Conservation (phyloP, 2,888 invertebrate genomes). For the Cyclophora albipunctata region DNA sequence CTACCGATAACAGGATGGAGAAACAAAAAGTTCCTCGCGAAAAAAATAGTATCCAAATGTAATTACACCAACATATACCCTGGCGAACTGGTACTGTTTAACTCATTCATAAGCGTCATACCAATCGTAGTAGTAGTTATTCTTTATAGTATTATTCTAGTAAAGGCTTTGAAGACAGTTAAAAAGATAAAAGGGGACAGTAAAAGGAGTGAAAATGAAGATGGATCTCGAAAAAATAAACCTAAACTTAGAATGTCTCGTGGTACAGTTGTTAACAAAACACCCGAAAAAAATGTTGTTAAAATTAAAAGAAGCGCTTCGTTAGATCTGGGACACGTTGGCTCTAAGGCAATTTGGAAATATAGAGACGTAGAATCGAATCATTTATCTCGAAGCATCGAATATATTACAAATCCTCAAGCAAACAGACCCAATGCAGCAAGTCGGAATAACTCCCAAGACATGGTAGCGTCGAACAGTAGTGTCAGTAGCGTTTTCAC, state of each 20-base stretch:
- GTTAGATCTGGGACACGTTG: constrained; percentile 23
- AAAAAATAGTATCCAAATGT: constrained; percentile 37
- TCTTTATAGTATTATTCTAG: constrained; percentile 76
- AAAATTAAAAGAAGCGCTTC: constrained; percentile 38
- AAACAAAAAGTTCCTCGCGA: constrained; percentile 38
- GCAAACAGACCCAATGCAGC: constrained; percentile 21
- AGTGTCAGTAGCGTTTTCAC: constrained; percentile 39
- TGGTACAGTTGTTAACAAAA: constrained; percentile 29
- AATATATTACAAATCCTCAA: constrained; percentile 32
- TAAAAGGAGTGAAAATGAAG: constrained; percentile 27
- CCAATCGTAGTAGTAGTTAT: constrained; percentile 62
- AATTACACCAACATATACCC: constrained; percentile 77
- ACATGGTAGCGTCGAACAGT: constrained; percentile 31
- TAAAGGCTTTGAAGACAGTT: constrained; percentile 71
- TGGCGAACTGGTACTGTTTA: constrained; percentile 68
- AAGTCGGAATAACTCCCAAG: too few relatives aligned
- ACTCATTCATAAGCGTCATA: constrained; percentile 70
- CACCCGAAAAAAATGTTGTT: neutral
- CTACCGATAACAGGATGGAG: constrained; percentile 77
- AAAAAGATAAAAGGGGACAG: constrained; percentile 39
- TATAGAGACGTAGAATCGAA: too few relatives aligned
- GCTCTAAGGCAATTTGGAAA: too few relatives aligned
- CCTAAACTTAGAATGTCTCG: constrained; percentile 50
- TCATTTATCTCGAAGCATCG: constrained; percentile 38
- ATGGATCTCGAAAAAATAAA: constrained; percentile 20